Evolutionary conservation across 2,888 invertebrate genomes (phyloP).

Genomic region (Apeira syringaria): DNA sequence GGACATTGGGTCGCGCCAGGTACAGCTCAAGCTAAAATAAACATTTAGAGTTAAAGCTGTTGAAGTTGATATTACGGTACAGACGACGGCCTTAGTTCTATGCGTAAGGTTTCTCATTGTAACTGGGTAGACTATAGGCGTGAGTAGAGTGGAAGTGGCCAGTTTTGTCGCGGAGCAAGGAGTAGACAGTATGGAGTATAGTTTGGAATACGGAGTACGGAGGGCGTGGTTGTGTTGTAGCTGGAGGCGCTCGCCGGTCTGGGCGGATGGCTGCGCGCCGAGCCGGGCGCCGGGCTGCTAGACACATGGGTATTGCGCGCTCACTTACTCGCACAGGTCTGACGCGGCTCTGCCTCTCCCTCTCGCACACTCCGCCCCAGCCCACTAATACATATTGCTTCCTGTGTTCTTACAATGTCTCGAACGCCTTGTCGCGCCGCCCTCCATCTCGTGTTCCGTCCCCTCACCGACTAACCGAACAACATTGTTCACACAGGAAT

Average conservation of each 20-base stretch:
- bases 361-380: slow-evolving; percentile 40
- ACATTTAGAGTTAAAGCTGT: too few relatives aligned
- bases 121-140: not conserved
- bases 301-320: slow-evolving; percentile 84
- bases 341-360: slow-evolving; percentile 62
- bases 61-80: too few relatives aligned
- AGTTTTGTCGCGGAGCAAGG: slow-evolving; percentile 10
- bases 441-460: slow-evolving; percentile 1
- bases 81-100: too few relatives aligned
- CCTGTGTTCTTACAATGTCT: slow-evolving; percentile 39
- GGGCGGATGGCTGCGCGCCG: slow-evolving; percentile 79
- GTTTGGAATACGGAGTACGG: too few relatives aligned
- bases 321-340: slow-evolving; percentile 84
- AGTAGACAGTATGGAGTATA: too few relatives aligned
- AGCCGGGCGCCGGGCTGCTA: slow-evolving; percentile 75
- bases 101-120: slow-evolving; percentile 1
- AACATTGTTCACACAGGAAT: slow-evolving; percentile 26
- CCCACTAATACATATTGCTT: slow-evolving; percentile 37
- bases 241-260: slow-evolving; percentile 81
- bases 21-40: too few relatives aligned
- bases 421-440: slow-evolving; percentile 18
- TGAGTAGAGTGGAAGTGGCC: slow-evolving; percentile 1
- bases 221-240: slow-evolving; percentile 71
- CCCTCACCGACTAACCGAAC: slow-evolving; percentile 22
- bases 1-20: too few relatives aligned